A percentile compares a stretch with the other conserved stretches of the same genome.
Evolutionary conservation across 37 sponge, comb jelly and placozoan species (phyloP).

Genomic region (Chondrosia reniformis): DNA sequence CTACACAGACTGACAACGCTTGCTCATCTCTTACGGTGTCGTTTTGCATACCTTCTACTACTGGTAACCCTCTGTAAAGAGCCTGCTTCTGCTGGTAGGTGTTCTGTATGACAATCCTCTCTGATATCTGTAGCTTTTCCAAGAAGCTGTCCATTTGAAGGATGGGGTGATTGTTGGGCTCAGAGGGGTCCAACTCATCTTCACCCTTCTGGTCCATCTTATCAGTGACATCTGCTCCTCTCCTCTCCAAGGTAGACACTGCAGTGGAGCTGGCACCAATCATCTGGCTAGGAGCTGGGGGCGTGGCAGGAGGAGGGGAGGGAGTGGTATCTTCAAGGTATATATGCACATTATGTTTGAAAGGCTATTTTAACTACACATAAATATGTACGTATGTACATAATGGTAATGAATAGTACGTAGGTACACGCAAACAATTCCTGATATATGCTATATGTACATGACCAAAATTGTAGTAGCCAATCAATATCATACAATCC

Average conservation of each 20-base stretch:
- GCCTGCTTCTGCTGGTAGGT: slow-evolving; percentile 88
- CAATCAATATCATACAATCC: too few species aligned
- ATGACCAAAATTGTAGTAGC: too few species aligned
- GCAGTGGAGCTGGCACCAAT: background rate
- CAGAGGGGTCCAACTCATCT: slow-evolving; percentile 48
- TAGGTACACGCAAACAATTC: background rate
- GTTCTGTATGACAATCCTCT: slow-evolving; percentile 87
- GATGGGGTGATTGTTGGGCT: slow-evolving; percentile 74
- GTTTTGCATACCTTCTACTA: slow-evolving; percentile 72
- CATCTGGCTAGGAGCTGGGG: slow-evolving; percentile 7
- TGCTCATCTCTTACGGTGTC: too few species aligned
- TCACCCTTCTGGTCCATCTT: background rate
- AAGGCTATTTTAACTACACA: slow-evolving; percentile 3
- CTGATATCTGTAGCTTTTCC: slow-evolving; percentile 71
- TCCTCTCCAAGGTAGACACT: background rate
- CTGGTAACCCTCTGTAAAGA: slow-evolving; percentile 68
- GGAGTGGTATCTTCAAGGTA: background rate
- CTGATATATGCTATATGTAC: background rate
- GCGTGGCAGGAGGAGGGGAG: background rate
- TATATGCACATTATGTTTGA: background rate
- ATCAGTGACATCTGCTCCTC: background rate
- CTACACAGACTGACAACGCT: too few species aligned
- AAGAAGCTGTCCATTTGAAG: slow-evolving; percentile 45
- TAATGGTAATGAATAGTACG: background rate
- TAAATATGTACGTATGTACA: slow-evolving; percentile 20